Evolutionary conservation across 2,797 vertebrate species (phyloP).

Genomic region (Furcifer pardalis): DNA sequence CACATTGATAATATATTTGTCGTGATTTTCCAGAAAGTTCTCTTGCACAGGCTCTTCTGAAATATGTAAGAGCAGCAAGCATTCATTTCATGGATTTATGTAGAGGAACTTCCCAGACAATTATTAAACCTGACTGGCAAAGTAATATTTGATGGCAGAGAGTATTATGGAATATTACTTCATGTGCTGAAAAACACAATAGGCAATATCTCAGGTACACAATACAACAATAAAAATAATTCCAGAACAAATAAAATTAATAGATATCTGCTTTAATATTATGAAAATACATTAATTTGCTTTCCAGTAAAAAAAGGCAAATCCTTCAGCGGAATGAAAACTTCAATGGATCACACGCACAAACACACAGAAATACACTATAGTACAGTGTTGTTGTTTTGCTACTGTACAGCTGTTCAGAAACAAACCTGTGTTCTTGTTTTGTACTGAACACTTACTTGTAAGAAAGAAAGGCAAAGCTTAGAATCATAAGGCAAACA

Average conservation of each 20-base stretch:
- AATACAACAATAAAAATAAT: slow-evolving; percentile 3
- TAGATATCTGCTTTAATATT: neutral
- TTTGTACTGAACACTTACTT: neutral
- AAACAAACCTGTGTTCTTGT: neutral
- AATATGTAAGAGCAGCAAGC: neutral
- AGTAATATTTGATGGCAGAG: slow-evolving; percentile 5
- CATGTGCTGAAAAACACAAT: neutral
- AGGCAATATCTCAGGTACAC: slow-evolving; percentile 24
- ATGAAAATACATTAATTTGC: slow-evolving; percentile 6
- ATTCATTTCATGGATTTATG: neutral
- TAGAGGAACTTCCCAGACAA: neutral
- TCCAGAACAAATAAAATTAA: neutral
- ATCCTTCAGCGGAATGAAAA: slow-evolving; percentile 23
- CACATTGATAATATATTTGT: neutral
- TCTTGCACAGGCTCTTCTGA: neutral
- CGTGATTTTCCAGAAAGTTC: neutral
- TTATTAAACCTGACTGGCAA: neutral
- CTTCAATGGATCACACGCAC: slow-evolving; percentile 24
- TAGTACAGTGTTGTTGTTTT: slow-evolving; percentile 4
- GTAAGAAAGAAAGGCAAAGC: neutral
- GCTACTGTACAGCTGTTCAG: neutral
- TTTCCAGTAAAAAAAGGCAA: neutral
- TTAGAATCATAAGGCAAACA: neutral
- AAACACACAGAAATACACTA: neutral
- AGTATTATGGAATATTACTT: neutral